Evolutionary conservation across 2,113 vertebrate genomes (phyloP).

Genomic region (Gallinago media): DNA sequence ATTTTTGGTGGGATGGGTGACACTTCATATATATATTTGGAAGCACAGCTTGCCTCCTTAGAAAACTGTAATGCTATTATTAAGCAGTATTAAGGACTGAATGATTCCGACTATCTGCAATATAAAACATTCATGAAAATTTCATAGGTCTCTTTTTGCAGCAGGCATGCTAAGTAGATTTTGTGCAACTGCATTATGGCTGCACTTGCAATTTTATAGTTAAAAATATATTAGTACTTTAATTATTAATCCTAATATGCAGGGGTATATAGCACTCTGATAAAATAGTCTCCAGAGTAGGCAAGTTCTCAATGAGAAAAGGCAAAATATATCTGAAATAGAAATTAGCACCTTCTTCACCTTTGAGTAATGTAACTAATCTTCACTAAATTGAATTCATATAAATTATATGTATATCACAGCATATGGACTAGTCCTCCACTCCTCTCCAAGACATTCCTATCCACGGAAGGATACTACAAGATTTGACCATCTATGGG

Average conservation of each 20-base stretch:
- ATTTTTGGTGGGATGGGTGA: neutral
- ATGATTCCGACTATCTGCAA: neutral
- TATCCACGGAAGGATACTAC: neutral
- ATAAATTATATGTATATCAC: neutral
- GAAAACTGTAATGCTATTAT: neutral
- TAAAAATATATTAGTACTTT: conserved; percentile 30
- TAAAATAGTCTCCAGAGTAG: neutral
- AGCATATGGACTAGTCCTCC: neutral
- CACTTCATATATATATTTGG: neutral
- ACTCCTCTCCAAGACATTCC: neutral
- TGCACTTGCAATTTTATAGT: neutral
- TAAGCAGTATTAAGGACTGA: neutral
- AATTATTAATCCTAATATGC: conserved; percentile 8
- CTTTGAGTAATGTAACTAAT: neutral
- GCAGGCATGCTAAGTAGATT: neutral
- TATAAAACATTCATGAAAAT: conserved; percentile 25
- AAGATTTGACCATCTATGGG: accelerated
- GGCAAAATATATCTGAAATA: neutral
- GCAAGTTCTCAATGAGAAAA: neutral
- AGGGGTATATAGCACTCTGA: neutral
- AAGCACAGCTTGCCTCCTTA: neutral
- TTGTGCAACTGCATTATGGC: neutral
- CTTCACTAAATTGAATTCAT: neutral
- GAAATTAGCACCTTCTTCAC: neutral
- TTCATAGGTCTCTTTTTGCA: neutral